Base-by-base conservation (phyloP, 2,113 vertebrate genomes). In the Indri indri region DNA sequence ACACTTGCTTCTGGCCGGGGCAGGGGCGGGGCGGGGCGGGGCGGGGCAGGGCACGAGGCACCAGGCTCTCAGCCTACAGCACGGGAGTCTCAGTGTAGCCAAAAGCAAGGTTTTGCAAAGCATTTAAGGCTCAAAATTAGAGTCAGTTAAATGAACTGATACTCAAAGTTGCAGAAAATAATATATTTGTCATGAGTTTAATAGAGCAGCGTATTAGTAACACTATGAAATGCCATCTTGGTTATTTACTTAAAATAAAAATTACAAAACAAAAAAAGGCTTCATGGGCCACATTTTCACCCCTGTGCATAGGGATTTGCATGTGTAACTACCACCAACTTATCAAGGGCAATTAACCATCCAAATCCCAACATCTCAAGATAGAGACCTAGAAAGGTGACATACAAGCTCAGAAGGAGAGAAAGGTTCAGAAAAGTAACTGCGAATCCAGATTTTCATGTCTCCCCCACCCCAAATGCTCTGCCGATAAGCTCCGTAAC, bases 101-200 rank as follows among this genome's bases (percentile, higher is more conserved):
- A 96, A 98, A 98, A 98, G 98, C 98, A 97, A 97, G 97, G 97
- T 97, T 99, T 95, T 97, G 98, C 99, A 98, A 97, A 98, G 98
- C 98, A 97, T 77, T 66, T 88, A 96, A 92, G 85, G 90, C 81
- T 97, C 95, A 89, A 88, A 88, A 84, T 90, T 87, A 97, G 98
- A 95, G 96, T 97, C 97, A 91, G 76, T 95, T 84, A 97, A 86
- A 73, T 96, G 81, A 98, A 97, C 76, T 84, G 96, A 93, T 89
- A 88, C 71, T 97, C 90, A 90, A 79, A 65, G 92, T 92, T 97
- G 93, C 94, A 97, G 86, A 97, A 98, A 97, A 96, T 65, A 91
- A 89, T 90, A 81, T 11, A 88, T 30, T 95, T 79, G 59, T 95
- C 93, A 66, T 85, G 94, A 93, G 63, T 57, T 91, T 96, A 45